phyloP scores from a whole-genome alignment of 2,888 invertebrate genomes.

The Cybosia mesomella region DNA sequence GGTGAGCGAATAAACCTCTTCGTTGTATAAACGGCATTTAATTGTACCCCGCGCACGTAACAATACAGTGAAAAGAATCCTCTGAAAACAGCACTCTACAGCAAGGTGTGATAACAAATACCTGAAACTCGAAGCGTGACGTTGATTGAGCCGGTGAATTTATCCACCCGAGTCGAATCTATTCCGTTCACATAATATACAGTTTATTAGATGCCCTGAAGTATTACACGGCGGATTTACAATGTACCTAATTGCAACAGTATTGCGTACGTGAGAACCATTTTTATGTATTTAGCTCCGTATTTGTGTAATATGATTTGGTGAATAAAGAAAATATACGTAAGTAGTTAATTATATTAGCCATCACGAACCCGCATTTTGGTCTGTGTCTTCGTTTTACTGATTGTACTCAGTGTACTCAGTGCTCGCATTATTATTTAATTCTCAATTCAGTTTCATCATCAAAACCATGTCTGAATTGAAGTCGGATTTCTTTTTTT shows the following conservation, averaged over 20 bases:
- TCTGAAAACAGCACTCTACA: slow-evolving; percentile 32
- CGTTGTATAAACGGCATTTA: too few relatives aligned
- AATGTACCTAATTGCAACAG: slow-evolving; percentile 42
- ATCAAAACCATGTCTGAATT: too few relatives aligned
- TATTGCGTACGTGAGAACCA: slow-evolving; percentile 39
- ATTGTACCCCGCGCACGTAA: too few relatives aligned
- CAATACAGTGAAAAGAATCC: too few relatives aligned
- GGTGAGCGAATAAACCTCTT: too few relatives aligned
- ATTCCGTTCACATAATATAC: slow-evolving; percentile 65
- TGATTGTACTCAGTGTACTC: too few relatives aligned
- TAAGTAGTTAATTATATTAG: too few relatives aligned
- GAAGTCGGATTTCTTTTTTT: too few relatives aligned
- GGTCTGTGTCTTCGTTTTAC: too few relatives aligned
- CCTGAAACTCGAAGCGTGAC: slow-evolving; percentile 59
- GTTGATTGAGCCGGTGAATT: slow-evolving; percentile 74
- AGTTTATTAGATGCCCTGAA: slow-evolving; percentile 70
- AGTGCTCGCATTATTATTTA: too few relatives aligned
- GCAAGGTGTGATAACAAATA: slow-evolving; percentile 68
- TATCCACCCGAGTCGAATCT: slow-evolving; percentile 60
- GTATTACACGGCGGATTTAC: slow-evolving; percentile 53
- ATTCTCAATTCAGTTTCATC: too few relatives aligned
- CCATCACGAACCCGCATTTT: too few relatives aligned
- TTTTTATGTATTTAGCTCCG: slow-evolving; percentile 24
- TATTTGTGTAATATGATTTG: neutral
- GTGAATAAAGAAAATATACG: neutral